phyloP scores from a whole-genome alignment of 2,113 vertebrate species.

The Anoplopoma fimbria region DNA sequence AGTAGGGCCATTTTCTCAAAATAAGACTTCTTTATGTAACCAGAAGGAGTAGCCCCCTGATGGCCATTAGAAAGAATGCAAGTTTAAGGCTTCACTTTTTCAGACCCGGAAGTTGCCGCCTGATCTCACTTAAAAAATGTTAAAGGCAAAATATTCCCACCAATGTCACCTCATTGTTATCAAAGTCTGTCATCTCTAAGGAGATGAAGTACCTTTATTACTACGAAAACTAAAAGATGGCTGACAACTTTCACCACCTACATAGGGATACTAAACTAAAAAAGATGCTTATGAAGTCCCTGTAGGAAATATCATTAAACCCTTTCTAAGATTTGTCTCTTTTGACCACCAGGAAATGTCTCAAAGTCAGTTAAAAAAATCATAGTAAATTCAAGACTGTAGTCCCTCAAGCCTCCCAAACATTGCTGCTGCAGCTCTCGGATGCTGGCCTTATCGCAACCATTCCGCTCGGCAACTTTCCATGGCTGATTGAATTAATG shows the following conservation, averaged over 20 bases:
- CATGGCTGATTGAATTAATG: constrained; percentile 76
- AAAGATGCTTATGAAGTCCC: not conserved
- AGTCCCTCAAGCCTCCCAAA: not conserved
- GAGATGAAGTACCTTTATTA: constrained; percentile 3
- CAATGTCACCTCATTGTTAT: not conserved
- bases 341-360: constrained; percentile 17
- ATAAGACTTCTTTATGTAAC: not conserved
- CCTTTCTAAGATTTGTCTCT: not conserved
- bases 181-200: not conserved
- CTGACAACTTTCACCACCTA: not conserved
- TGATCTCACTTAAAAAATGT: not conserved
- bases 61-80: not conserved
- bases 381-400: not conserved
- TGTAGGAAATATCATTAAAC: not conserved
- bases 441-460: constrained; percentile 43
- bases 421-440: constrained; percentile 21
- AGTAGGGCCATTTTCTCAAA: not conserved
- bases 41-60: not conserved
- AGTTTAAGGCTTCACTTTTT: not conserved
- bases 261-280: too few species aligned
- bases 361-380: not conserved
- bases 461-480: constrained; percentile 66
- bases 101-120: not conserved
- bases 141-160: not conserved
- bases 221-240: constrained; percentile 1